Conservation (phyloP, 2,797 vertebrate genomes). For the Rhinophrynus dorsalis region DNA sequence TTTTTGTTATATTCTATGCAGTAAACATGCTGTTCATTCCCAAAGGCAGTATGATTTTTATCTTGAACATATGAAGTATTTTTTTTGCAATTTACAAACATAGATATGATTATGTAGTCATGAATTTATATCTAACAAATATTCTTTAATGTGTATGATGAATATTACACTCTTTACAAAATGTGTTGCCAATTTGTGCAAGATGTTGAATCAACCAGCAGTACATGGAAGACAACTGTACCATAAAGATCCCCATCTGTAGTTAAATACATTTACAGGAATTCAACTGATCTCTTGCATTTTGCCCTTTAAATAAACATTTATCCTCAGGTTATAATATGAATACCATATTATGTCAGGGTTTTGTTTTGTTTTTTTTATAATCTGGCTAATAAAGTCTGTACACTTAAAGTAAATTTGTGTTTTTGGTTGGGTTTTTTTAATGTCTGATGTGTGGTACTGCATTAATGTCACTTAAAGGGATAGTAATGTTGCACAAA, state of each 20-base stretch:
- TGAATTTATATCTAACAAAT: background rate
- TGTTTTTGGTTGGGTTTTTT: too few species aligned
- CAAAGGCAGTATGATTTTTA: slow-evolving; percentile 58
- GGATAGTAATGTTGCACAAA: too few species aligned
- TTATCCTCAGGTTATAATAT: background rate
- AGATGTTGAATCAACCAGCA: background rate
- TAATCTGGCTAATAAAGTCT: background rate
- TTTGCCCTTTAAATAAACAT: background rate
- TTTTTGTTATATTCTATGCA: slow-evolving; percentile 61
- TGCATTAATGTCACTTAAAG: too few species aligned
- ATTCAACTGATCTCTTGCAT: background rate
- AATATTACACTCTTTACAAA: too few species aligned
- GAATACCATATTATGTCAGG: background rate
- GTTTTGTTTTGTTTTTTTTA: too few species aligned
- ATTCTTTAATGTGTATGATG: background rate
- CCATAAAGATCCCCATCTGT: too few species aligned
- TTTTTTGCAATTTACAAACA: slow-evolving; percentile 36
- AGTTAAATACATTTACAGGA: background rate
- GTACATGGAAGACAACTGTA: too few species aligned
- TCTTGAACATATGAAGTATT: slow-evolving; percentile 58
- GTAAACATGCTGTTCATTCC: slow-evolving; percentile 61
- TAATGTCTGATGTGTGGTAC: too few species aligned
- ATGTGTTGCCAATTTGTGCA: background rate
- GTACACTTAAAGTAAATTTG: background rate
- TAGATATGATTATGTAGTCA: slow-evolving; percentile 26